phyloP scores from a whole-genome alignment of 2,888 invertebrate genomes.

The Dicyrtoma fusca region DNA sequence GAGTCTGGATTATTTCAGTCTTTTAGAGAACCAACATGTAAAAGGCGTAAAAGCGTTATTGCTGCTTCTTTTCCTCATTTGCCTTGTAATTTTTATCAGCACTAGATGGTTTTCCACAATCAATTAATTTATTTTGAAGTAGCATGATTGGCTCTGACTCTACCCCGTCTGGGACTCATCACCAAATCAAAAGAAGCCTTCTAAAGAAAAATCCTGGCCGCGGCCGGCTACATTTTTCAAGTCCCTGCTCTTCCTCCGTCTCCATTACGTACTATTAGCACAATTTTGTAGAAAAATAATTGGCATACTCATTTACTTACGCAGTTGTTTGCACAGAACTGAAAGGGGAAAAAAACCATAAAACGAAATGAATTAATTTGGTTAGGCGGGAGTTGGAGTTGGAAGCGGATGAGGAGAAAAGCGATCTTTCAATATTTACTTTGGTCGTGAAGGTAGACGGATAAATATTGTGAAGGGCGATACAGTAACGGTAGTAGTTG shows the following conservation, averaged over 20 bases:
- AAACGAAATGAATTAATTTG: constrained; percentile 15
- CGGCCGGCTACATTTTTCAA: neutral
- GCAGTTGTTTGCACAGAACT: constrained; percentile 4
- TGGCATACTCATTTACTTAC: neutral
- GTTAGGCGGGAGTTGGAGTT: neutral
- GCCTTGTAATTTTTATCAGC: no score
- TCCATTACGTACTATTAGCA: no score
- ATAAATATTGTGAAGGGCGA: constrained; percentile 5
- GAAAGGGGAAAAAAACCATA: neutral
- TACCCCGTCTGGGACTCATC: no score
- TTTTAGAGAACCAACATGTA: no score
- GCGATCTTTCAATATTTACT: neutral
- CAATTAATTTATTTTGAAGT: no score
- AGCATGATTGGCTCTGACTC: no score
- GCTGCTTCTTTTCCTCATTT: neutral
- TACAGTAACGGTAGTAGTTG: neutral
- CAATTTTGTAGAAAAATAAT: constrained; percentile 4
- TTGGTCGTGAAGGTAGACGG: neutral
- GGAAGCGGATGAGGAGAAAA: neutral
- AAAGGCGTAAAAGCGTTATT: no score
- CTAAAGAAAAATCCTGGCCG: neutral
- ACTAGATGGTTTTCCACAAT: no score
- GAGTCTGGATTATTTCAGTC: no score
- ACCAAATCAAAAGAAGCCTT: no score
- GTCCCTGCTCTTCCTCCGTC: no score